Evolutionary conservation across 2,113 vertebrate species (phyloP).

Genomic region (Perca flavescens): DNA sequence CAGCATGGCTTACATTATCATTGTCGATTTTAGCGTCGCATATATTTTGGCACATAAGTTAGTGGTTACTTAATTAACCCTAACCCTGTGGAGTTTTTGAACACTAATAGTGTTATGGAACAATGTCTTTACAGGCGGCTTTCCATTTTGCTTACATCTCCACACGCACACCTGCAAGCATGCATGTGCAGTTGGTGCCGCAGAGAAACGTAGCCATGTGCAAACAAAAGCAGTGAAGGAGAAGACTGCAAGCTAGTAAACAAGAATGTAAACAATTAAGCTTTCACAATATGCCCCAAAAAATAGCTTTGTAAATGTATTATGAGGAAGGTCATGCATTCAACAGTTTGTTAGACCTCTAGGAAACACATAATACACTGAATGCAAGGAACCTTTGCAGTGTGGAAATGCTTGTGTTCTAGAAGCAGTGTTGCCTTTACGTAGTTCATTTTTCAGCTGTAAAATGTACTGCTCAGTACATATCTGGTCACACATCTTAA

Average conservation of each 20-base stretch:
- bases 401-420: not conserved
- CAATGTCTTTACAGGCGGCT: not conserved
- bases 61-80: not conserved
- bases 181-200: not conserved
- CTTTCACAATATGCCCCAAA: too few species aligned
- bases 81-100: not conserved
- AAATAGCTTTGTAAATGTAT: too few species aligned
- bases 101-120: not conserved
- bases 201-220: not conserved
- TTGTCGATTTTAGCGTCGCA: not conserved
- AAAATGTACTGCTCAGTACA: not conserved
- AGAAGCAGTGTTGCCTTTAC: not conserved
- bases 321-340: too few species aligned
- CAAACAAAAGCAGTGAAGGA: not conserved
- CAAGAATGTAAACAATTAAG: not conserved
- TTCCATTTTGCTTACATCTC: not conserved
- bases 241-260: not conserved
- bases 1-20: not conserved
- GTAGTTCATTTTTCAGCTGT: not conserved
- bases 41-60: not conserved
- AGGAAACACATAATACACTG: not conserved
- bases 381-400: not conserved
- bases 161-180: not conserved
- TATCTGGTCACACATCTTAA: not conserved
- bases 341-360: not conserved